phyloP scores from a whole-genome alignment of 1,140 invertebrate genomes.

The Cydia amplana region DNA sequence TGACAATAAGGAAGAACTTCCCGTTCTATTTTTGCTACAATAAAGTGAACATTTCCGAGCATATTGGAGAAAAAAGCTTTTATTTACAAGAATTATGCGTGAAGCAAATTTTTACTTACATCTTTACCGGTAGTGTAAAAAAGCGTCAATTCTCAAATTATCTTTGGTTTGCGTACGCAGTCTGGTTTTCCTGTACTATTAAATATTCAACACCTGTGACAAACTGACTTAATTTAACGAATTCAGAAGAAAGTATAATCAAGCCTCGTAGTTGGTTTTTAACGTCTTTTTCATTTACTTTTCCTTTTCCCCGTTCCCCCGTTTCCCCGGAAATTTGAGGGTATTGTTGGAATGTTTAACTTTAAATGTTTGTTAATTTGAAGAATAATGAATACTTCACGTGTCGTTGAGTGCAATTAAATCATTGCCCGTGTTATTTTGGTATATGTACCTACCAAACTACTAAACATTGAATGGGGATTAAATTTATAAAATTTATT shows the following conservation, averaged over 20 bases:
- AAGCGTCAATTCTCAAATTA: no score
- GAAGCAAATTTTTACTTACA: no score
- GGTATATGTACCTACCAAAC: no score
- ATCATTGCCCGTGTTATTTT: not conserved
- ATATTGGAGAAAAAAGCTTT: no score
- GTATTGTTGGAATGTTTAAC: slow-evolving; percentile 24
- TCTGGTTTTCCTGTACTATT: slow-evolving; percentile 41
- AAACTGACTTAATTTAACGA: slow-evolving; percentile 43
- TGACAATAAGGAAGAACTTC: no score
- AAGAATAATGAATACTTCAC: slow-evolving; percentile 15
- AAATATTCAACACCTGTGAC: slow-evolving; percentile 51
- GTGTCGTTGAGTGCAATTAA: not conserved
- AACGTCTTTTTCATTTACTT: slow-evolving; percentile 46
- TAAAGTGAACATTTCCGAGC: no score
- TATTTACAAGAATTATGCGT: no score
- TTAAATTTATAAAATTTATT: no score
- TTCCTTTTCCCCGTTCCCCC: slow-evolving; percentile 35
- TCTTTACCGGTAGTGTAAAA: no score
- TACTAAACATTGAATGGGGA: no score
- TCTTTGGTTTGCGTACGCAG: not conserved
- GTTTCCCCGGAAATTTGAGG: slow-evolving; percentile 23
- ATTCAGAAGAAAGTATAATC: slow-evolving; percentile 43
- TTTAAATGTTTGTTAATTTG: slow-evolving; percentile 11
- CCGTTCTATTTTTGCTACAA: no score
- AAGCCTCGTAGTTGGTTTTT: slow-evolving; percentile 41